Conservation (phyloP, 2,113 vertebrate genomes). For the Oceanites oceanicus region DNA sequence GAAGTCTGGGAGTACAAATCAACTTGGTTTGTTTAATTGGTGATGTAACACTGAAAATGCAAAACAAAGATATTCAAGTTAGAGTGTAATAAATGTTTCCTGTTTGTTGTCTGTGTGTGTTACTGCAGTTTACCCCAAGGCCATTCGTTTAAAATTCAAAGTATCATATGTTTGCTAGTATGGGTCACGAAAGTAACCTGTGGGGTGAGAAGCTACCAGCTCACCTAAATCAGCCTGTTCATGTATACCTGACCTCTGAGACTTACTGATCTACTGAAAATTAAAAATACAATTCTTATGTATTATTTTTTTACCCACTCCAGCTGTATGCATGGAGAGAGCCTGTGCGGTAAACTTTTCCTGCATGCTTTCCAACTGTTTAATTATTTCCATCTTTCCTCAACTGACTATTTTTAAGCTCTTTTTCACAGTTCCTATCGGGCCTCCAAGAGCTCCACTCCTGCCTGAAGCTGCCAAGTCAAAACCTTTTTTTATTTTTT, state of each 20-base stretch:
- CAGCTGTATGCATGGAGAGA: background rate
- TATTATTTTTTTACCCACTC: background rate
- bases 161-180: background rate
- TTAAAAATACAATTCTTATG: background rate
- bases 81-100: background rate
- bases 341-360: background rate
- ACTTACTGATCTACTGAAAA: background rate
- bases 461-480: constrained; percentile 26
- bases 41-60: background rate
- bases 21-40: background rate
- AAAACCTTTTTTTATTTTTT: background rate
- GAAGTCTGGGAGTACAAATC: background rate
- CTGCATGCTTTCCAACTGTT: background rate
- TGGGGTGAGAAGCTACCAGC: background rate
- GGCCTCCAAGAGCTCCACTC: background rate
- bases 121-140: background rate
- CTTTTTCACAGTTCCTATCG: background rate
- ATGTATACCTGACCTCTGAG: background rate
- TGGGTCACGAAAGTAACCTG: background rate
- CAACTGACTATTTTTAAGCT: background rate
- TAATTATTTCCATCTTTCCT: background rate
- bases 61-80: background rate
- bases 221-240: background rate
- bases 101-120: background rate
- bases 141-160: background rate